These are phyloP conservation scores for Oxyura jamaicensis DNA, from an alignment of 2,113 vertebrate species.

Conservation along the genomic window DNA sequence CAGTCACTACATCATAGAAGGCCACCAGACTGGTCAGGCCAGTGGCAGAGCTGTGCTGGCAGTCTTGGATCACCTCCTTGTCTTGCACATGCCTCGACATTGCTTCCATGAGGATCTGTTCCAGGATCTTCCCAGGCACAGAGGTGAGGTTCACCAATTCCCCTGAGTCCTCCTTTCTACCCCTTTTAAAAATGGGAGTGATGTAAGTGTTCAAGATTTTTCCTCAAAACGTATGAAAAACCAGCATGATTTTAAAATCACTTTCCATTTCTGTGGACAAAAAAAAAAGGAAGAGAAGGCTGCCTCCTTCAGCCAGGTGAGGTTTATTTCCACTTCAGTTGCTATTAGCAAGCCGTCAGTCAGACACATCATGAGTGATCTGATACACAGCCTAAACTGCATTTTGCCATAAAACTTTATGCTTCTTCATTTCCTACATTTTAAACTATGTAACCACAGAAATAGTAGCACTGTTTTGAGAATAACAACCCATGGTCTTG, in stretches of 20 bases:
- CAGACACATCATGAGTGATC: neutral
- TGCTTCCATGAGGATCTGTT: too few species aligned
- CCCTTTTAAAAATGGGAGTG: too few species aligned
- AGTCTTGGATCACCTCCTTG: too few species aligned
- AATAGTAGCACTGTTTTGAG: neutral
- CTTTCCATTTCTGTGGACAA: neutral
- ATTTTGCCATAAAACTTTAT: neutral
- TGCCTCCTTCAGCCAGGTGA: neutral
- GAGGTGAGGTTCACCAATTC: too few species aligned
- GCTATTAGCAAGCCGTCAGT: neutral
- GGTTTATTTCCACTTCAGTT: neutral
- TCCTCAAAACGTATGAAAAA: neutral
- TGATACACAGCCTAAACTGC: neutral
- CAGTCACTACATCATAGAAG: too few species aligned
- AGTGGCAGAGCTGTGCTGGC: too few species aligned
- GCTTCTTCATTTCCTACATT: neutral
- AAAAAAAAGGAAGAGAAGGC: neutral
- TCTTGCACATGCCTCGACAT: too few species aligned
- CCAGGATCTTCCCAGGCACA: too few species aligned
- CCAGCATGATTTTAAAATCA: neutral
- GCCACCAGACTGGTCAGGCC: too few species aligned
- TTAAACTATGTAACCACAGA: neutral
- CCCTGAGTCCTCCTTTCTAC: too few species aligned
- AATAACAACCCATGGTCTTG: neutral
- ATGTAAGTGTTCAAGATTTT: neutral